These are phyloP conservation scores for Toxostoma redivivum DNA, from an alignment of 2,113 vertebrate species.

Conservation along the genomic window DNA sequence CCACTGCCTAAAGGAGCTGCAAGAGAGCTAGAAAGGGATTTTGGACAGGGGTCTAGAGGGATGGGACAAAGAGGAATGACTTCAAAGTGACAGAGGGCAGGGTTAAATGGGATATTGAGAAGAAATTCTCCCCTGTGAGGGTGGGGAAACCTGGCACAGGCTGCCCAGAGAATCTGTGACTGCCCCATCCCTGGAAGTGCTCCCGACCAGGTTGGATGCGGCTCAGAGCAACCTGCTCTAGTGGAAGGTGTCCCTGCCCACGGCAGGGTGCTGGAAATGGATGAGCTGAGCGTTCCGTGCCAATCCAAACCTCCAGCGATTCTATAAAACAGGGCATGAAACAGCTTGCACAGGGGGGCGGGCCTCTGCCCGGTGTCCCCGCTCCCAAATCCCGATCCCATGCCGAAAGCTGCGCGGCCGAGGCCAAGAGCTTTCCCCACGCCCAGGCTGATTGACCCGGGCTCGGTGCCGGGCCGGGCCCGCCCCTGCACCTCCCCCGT, in stretches of 20 bases:
- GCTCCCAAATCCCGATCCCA: background rate
- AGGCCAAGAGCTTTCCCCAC: fast-evolving
- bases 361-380: too few species aligned
- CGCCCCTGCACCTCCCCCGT: background rate
- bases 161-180: background rate
- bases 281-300: background rate
- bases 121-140: background rate
- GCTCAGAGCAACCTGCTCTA: background rate
- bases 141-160: background rate
- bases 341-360: background rate
- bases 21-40: background rate
- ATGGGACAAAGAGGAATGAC: background rate
- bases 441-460: background rate
- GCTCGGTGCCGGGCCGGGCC: background rate
- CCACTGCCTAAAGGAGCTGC: background rate
- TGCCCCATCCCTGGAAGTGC: background rate
- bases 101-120: too few species aligned
- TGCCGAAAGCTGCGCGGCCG: background rate
- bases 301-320: background rate
- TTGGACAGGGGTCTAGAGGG: too few species aligned
- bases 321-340: background rate
- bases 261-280: background rate
- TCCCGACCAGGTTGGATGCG: fast-evolving
- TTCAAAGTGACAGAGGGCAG: background rate
- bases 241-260: background rate